Percentiles rank a stretch among this genome's conserved stretches.
These are phyloP conservation scores for Datnioides undecimradiatus DNA, from an alignment of 2,113 vertebrate genomes.

Conservation along the genomic window DNA sequence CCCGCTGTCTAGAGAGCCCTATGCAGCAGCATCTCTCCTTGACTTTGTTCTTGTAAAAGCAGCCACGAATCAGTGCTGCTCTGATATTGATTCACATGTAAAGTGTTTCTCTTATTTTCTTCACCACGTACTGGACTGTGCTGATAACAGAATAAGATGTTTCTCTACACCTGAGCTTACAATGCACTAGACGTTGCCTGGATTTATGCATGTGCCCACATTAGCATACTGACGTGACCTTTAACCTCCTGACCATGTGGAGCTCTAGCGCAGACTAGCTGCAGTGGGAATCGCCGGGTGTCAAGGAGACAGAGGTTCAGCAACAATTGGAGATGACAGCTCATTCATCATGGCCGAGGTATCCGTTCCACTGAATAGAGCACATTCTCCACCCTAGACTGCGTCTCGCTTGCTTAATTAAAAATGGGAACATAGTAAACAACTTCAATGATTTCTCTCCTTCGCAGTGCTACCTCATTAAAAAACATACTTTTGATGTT, in stretches of 20 bases:
- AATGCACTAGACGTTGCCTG: background rate
- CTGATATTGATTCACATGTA: background rate
- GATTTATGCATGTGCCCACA: conserved; percentile 8
- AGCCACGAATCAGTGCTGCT: background rate
- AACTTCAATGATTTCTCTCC: conserved; percentile 60
- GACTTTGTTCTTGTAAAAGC: conserved; percentile 11
- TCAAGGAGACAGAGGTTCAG: conserved; percentile 75
- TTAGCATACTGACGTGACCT: conserved; percentile 54
- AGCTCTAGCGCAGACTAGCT: conserved; percentile 22
- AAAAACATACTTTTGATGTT: conserved; percentile 56
- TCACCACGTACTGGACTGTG: background rate
- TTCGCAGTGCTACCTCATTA: conserved; percentile 2
- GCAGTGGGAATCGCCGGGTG: conserved; percentile 45
- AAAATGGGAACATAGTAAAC: conserved; percentile 69
- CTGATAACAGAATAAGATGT: conserved; percentile 1
- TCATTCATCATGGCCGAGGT: conserved; percentile 81
- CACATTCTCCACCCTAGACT: conserved; percentile 68
- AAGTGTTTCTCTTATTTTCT: background rate
- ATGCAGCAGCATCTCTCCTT: background rate
- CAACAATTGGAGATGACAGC: conserved; percentile 83
- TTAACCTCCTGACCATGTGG: conserved; percentile 47
- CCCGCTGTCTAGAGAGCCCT: conserved; percentile 6
- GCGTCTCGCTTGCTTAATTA: conserved; percentile 71
- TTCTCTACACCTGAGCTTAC: background rate
- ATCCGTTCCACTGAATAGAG: conserved; percentile 75